Conservation (phyloP, 2,113 vertebrate species). For the Trematocara unimaculatum region DNA sequence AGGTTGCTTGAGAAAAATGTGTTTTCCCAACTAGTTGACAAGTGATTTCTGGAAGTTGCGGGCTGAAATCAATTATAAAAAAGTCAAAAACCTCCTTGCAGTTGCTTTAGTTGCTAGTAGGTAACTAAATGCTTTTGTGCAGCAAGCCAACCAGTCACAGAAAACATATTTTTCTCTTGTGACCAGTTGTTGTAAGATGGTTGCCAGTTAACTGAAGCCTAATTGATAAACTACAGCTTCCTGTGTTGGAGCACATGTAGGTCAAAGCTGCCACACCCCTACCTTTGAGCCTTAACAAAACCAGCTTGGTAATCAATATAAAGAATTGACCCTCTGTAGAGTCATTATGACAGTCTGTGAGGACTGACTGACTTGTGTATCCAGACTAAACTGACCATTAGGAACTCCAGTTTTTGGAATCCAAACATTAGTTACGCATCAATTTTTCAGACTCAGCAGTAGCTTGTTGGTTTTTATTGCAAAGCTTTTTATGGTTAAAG, state of each 20-base stretch:
- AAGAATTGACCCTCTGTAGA: fast-evolving
- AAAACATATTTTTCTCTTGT: neutral
- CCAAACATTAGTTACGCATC: fast-evolving
- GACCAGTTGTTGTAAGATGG: neutral
- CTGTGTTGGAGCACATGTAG: neutral
- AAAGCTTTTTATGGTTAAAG: neutral
- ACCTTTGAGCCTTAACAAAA: neutral
- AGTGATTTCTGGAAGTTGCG: fast-evolving
- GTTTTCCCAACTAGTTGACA: neutral
- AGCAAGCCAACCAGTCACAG: neutral
- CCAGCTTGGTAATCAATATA: neutral
- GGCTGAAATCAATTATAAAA: fast-evolving
- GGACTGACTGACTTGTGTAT: neutral
- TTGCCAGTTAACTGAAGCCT: neutral
- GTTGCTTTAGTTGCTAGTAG: fast-evolving
- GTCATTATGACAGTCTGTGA: neutral
- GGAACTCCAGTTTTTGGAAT: neutral
- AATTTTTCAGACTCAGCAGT: neutral
- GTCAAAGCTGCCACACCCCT: neutral
- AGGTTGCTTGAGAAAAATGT: neutral
- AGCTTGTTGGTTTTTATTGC: neutral
- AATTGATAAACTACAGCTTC: neutral
- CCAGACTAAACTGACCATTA: neutral
- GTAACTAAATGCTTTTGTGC: neutral
- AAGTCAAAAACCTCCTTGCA: neutral